These are phyloP conservation scores for Nothocercus julius DNA, from an alignment of 2,113 vertebrate genomes.

Conservation along the genomic window DNA sequence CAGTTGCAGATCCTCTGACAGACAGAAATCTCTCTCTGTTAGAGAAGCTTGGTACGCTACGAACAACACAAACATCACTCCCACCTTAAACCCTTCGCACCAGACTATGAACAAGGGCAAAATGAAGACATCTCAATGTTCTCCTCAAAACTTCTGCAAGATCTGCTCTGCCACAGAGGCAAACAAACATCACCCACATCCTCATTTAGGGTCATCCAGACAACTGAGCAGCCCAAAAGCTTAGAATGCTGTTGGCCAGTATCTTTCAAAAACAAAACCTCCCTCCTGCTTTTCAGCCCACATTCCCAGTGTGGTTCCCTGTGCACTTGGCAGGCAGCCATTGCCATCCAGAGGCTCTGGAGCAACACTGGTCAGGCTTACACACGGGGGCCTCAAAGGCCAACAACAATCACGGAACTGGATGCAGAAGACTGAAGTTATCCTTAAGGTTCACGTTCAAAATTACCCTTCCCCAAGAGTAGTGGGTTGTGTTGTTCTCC, in stretches of 20 bases:
- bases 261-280: background rate
- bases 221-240: background rate
- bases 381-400: background rate
- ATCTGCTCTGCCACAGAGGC: background rate
- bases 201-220: background rate
- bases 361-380: background rate
- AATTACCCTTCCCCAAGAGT: background rate
- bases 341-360: background rate
- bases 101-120: background rate
- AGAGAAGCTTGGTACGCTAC: background rate
- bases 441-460: background rate
- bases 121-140: background rate
- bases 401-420: background rate
- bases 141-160: background rate
- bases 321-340: background rate
- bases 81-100: background rate
- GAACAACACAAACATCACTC: background rate
- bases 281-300: background rate
- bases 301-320: background rate
- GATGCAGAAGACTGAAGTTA: background rate
- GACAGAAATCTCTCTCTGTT: background rate
- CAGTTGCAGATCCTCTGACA: background rate
- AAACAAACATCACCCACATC: background rate
- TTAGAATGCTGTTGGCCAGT: background rate
- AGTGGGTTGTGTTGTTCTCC: background rate